Evolutionary conservation across 2,113 vertebrate genomes (phyloP).

Genomic region (Apodemus speciosus): DNA sequence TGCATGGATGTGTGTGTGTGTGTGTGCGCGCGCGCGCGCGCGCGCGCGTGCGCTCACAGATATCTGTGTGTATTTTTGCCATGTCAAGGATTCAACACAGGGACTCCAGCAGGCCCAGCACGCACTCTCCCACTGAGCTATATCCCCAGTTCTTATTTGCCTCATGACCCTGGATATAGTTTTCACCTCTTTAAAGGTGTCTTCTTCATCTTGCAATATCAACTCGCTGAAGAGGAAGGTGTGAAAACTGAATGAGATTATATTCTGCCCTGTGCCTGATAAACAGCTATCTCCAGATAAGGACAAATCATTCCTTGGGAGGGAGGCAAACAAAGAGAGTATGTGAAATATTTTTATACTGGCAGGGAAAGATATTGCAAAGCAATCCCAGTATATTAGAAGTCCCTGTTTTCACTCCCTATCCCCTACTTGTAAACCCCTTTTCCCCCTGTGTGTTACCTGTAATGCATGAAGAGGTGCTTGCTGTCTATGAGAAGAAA

Average conservation of each 20-base stretch:
- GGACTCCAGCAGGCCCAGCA: background rate
- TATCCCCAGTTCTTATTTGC: background rate
- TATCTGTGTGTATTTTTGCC: background rate
- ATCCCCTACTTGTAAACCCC: background rate
- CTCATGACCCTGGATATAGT: background rate
- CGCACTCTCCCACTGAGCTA: background rate
- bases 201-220: background rate
- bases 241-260: background rate
- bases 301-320: background rate
- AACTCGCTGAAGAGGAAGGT: background rate
- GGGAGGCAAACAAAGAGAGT: background rate
- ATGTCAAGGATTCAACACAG: too few species aligned
- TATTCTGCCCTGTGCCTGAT: background rate
- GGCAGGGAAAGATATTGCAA: background rate
- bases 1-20: background rate
- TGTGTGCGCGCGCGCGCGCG: too few species aligned
- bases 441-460: background rate
- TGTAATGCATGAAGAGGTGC: background rate
- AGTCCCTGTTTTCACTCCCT: background rate
- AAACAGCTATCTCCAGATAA: background rate
- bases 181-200: conserved; percentile 22
- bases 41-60: too few species aligned
- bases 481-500: conserved; percentile 7
- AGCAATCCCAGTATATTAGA: background rate
- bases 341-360: background rate